Evolutionary conservation across 2,797 vertebrate genomes (phyloP), one percentile per base, ranked within the genome.

Genomic region (Heteromormyrus szaboi): DNA sequence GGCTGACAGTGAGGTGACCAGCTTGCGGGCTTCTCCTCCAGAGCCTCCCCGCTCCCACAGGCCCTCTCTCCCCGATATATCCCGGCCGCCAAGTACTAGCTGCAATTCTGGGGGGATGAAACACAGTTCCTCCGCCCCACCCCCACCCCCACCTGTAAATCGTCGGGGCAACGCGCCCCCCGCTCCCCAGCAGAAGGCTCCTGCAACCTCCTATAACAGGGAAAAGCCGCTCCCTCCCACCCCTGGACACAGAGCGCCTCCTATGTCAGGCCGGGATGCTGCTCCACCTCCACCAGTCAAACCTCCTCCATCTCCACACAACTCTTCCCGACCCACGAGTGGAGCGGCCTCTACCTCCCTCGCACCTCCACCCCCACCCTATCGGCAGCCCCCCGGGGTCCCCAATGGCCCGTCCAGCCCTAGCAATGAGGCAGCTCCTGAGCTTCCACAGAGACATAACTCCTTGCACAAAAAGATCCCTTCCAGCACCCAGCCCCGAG

Each of bases 361-460:
- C 1, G 96, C 97, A 0, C 98, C 97, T 0, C 97, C 97, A 0
- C 97, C 97, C 0, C 97, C 97, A 0, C 98, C 98, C 2, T 99
- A 98, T 92, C 95, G 97, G 14, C 97, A 98, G 53, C 95, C 96
- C 0, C 95, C 96, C 0, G 88, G 95, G 2, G 90, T 96, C 89
- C 95, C 96, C 93, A 98, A 97, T 2, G 97, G 97, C 87, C 96
- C 97, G 0, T 94, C 96, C 62, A 96, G 96, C 81, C 95, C 96
- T 59, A 91, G 93, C 84, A 94, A 95, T 0, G 93, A 95, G 4
- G 94, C 94, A 0, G 97, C 97, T 65, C 98, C 98, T 0, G 97
- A 98, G 94, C 96, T 99, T 89, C 98, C 98, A 0, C 97, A 98
- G 95, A 96, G 98, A 93, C 96, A 98, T 92, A 99, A 99, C 94